A percentile compares a stretch with the other conserved stretches of the same genome.
These are phyloP conservation scores for Lepisosteus oculatus DNA, from an alignment of 2,113 vertebrate genomes.

Conservation along the genomic window DNA sequence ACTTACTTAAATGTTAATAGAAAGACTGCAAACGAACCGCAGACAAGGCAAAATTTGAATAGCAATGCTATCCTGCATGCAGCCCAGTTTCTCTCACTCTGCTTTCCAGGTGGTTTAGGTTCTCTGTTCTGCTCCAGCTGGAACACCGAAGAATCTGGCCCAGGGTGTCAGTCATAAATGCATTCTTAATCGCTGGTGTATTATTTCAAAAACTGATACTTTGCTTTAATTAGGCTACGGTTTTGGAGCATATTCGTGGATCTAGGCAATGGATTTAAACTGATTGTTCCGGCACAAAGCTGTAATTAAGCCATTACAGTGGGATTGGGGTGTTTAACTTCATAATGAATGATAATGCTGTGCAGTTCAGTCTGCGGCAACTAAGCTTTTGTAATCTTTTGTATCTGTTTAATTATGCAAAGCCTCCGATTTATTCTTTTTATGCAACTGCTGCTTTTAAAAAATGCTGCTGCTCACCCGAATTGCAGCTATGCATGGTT, in stretches of 20 bases:
- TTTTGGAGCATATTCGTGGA: constrained; percentile 49
- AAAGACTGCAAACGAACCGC: too few species aligned
- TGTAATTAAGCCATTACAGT: constrained; percentile 69
- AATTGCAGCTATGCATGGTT: too few species aligned
- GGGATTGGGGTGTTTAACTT: constrained; percentile 69
- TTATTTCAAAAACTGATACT: constrained; percentile 25
- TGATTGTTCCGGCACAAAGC: constrained; percentile 55
- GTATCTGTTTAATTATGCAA: constrained; percentile 73
- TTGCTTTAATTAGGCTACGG: constrained; percentile 26
- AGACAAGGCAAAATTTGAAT: too few species aligned
- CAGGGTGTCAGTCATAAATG: constrained; percentile 18
- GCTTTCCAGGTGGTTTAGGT: too few species aligned
- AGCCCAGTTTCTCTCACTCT: too few species aligned
- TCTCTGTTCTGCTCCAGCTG: too few species aligned
- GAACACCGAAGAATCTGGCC: too few species aligned
- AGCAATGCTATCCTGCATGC: too few species aligned
- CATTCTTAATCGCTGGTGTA: constrained; percentile 34
- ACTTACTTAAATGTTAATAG: too few species aligned
- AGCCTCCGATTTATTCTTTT: constrained; percentile 53
- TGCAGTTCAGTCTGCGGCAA: constrained; percentile 55
- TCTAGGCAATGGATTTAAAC: constrained; percentile 43
- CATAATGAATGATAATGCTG: constrained; percentile 64
- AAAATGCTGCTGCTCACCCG: too few species aligned
- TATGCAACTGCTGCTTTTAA: not conserved
- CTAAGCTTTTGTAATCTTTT: constrained; percentile 68